These are phyloP conservation scores for Hesperia comma DNA, from an alignment of 2,888 invertebrate species.

Conservation along the genomic window DNA sequence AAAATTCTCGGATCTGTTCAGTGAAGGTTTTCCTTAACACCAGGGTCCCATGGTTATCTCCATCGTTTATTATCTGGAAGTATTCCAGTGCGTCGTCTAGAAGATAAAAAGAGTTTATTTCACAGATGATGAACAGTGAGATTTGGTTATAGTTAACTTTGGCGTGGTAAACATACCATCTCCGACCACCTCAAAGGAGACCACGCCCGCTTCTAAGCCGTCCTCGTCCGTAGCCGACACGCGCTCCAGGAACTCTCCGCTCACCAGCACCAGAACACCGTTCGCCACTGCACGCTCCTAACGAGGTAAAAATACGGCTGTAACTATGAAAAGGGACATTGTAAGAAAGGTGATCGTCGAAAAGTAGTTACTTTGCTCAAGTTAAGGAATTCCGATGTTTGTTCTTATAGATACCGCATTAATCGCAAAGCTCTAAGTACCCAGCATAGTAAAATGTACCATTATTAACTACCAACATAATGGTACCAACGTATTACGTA, in stretches of 20 bases:
- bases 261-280: conserved; percentile 59
- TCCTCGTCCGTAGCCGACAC: conserved; percentile 83
- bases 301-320: neutral
- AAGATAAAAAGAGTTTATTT: neutral
- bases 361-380: too few relatives aligned
- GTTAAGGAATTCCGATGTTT: too few relatives aligned
- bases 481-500: too few relatives aligned
- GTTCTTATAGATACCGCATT: too few relatives aligned
- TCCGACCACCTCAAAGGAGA: conserved; percentile 73
- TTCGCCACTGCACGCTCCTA: conserved; percentile 67
- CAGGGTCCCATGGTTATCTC: conserved; percentile 62
- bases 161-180: conserved; percentile 54
- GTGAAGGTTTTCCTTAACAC: conserved; percentile 56
- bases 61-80: conserved; percentile 64
- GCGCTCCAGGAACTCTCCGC: conserved; percentile 63
- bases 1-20: conserved; percentile 62
- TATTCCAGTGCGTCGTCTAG: conserved; percentile 62
- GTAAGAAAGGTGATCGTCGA: too few relatives aligned
- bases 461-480: too few relatives aligned
- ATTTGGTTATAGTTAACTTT: too few relatives aligned
- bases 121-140: too few relatives aligned
- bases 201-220: conserved; percentile 80
- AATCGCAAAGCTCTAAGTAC: too few relatives aligned
- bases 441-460: too few relatives aligned
- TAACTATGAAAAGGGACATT: too few relatives aligned